Percentiles rank a stretch among this genome's conserved stretches.
phyloP scores from a whole-genome alignment of 2,113 vertebrate species.

The Hippocampus barbouri region DNA sequence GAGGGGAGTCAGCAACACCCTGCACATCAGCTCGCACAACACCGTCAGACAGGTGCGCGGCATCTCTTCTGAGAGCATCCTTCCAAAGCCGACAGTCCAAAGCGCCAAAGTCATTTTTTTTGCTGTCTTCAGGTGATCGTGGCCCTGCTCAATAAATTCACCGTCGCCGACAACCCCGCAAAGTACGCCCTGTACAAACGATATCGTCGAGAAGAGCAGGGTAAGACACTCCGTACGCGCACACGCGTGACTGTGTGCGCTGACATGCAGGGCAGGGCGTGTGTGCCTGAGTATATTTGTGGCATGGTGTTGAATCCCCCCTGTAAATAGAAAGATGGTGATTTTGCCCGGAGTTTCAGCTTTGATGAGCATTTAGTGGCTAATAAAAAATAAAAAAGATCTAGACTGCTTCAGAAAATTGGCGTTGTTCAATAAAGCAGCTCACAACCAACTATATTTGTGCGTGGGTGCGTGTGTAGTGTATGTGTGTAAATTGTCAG shows the following conservation, averaged over 20 bases:
- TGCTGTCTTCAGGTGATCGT: constrained; percentile 80
- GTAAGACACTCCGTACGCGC: constrained; percentile 57
- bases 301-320: not conserved
- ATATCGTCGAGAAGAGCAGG: constrained; percentile 89
- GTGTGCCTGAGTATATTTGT: not conserved
- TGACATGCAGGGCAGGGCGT: too few species aligned
- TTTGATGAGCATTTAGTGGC: not conserved
- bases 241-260: constrained; percentile 4
- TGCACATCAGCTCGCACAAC: constrained; percentile 93
- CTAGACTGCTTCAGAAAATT: not conserved
- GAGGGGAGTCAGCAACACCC: constrained; percentile 77
- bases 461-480: constrained; percentile 64
- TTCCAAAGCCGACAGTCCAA: too few species aligned
- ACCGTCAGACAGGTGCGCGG: constrained; percentile 82
- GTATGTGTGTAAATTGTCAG: constrained; percentile 88
- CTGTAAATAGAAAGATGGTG: not conserved
- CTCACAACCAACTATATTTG: not conserved
- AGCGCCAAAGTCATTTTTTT: not conserved
- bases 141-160: constrained; percentile 90
- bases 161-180: constrained; percentile 88
- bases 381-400: not conserved
- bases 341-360: not conserved
- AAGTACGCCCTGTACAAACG: constrained; percentile 97
- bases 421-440: not conserved
- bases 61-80: not conserved